These are phyloP conservation scores for Platichthys stellatus DNA, from an alignment of 2,113 vertebrate species.

Conservation along the genomic window DNA sequence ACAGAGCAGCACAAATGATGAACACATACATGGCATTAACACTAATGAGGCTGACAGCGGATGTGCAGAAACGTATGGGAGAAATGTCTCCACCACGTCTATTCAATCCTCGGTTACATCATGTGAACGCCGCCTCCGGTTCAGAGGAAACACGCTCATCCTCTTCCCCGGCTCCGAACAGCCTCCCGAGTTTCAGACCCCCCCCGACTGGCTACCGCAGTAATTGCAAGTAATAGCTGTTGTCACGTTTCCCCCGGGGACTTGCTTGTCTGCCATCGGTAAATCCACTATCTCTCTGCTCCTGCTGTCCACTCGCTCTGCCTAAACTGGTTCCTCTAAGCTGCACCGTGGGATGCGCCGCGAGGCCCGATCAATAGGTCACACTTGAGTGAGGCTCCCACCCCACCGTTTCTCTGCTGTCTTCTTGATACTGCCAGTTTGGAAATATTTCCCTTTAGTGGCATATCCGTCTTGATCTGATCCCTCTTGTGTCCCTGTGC, in stretches of 20 bases:
- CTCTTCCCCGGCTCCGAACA: background rate
- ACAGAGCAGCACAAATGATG: constrained; percentile 24
- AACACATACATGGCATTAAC: constrained; percentile 41
- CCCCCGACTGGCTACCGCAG: constrained; percentile 16
- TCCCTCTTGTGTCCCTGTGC: constrained; percentile 25
- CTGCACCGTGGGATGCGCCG: constrained; percentile 20
- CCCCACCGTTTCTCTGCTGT: constrained; percentile 22
- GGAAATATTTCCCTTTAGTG: constrained; percentile 14
- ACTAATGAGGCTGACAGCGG: constrained; percentile 55
- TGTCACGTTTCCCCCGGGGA: constrained; percentile 43
- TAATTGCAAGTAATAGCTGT: constrained; percentile 48
- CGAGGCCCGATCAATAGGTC: constrained; percentile 59
- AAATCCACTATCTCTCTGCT: constrained; percentile 8
- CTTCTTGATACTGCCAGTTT: constrained; percentile 8
- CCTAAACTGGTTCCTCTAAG: constrained; percentile 44
- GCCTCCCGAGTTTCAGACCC: background rate
- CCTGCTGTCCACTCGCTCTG: background rate
- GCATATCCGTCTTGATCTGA: constrained; percentile 22
- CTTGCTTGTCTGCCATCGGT: constrained; percentile 34
- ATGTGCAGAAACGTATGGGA: constrained; percentile 34
- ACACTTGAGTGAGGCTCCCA: constrained; percentile 30
- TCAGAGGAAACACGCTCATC: background rate
- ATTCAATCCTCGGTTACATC: constrained; percentile 1
- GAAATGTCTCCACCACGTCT: constrained; percentile 15
- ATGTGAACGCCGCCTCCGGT: constrained; percentile 6